Base-by-base conservation (phyloP, 2,888 invertebrate species). In the Volucella inflata region DNA sequence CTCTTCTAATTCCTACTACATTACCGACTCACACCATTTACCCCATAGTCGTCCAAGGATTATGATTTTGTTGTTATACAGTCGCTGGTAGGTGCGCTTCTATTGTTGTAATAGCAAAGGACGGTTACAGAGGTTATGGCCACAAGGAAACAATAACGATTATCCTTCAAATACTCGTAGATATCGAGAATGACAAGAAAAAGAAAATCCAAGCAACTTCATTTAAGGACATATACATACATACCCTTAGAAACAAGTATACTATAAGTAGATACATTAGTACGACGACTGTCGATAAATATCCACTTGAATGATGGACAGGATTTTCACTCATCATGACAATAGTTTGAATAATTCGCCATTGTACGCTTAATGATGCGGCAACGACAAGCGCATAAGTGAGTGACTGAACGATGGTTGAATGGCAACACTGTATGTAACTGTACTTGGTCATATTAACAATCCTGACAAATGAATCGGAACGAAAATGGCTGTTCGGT, bases 221-320 rank as follows among this genome's bases (percentile, higher is more conserved):
- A 12, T 2, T 9, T n/a, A 44, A 62, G 42, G 51, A 51, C 46
- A 51, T 10, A 67, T 51, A 42, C 67, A 30, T 10, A 8, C 14
- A 17, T 12, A 3, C 3, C 0, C 21, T n/a, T n/a, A 21, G 2
- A 21, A 0, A 2, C 21, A 21, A 2, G 30, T 6, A 30, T 30
- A 30, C 30, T 30, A 6, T 6, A 6, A 30, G 30, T 30, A 30
- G 30, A 30, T 30, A 30, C 30, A 30, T 30, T 6, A 30, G 30
- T 38, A 51, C 14, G 42, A 40, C 42, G 42, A 65, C 14, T 68
- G 57, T 68, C 72, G 65, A 67, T 64, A 80, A 68, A 68, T 68
- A 75, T 75, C 50, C 74, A 67, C 68, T 81, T 75, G 68, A 68
- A 75, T 75, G 81, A 70, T 75, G 62, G 75, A 70, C 81, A 68